These are phyloP conservation scores for Dioctria linearis DNA, from an alignment of 2,888 invertebrate genomes.

Conservation along the genomic window DNA sequence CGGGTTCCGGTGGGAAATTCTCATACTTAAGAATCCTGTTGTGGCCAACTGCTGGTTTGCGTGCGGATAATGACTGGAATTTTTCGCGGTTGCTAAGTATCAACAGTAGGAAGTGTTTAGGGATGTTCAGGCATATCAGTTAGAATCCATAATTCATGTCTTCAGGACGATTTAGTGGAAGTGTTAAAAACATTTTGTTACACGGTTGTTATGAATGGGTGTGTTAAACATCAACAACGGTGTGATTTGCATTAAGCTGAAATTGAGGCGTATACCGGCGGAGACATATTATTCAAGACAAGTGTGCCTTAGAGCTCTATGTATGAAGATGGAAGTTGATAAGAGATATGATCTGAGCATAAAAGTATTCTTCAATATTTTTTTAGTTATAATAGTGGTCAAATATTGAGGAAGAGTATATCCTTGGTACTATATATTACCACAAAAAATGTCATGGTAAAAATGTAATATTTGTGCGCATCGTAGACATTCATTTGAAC, in stretches of 20 bases:
- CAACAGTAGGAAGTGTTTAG: conserved; percentile 57
- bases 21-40: not conserved
- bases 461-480: no score
- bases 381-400: no score
- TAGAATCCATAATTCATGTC: conserved; percentile 60
- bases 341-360: no score
- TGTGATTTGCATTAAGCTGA: conserved; percentile 21
- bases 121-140: conserved; percentile 60
- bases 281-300: no score
- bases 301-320: no score
- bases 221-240: not conserved
- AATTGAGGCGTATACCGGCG: no score
- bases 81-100: conserved; percentile 47
- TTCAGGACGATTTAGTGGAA: conserved; percentile 60
- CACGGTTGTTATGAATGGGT: conserved; percentile 16
- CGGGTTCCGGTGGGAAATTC: not conserved
- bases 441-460: no score
- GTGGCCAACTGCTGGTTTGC: conserved; percentile 58
- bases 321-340: no score
- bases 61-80: conserved; percentile 62
- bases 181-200: conserved; percentile 34
- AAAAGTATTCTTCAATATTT: no score
- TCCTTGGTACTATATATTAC: no score
- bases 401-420: no score
- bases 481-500: no score